phyloP scores from a whole-genome alignment of 1,140 invertebrate species.

The Teleogryllus occipitalis region DNA sequence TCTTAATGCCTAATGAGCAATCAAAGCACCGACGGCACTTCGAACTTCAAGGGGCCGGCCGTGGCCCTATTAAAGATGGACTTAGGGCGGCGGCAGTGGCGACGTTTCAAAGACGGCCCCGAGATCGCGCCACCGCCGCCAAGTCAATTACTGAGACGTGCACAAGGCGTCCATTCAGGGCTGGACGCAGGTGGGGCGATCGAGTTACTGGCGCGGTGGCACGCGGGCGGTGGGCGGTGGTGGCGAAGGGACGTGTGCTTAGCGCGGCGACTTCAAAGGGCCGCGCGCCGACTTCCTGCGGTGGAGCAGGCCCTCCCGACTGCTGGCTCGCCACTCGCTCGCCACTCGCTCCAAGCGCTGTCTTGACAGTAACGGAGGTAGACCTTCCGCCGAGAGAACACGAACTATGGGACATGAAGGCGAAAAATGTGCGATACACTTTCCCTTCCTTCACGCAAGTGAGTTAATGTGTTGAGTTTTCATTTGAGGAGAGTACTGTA shows the following conservation, averaged over 20 bases:
- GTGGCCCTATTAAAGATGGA: neutral
- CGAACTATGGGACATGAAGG: too few relatives aligned
- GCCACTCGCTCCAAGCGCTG: neutral
- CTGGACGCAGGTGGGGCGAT: slow-evolving; percentile 2
- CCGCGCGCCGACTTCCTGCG: neutral
- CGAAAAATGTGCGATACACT: too few relatives aligned
- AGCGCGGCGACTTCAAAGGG: neutral
- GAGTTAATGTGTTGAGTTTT: too few relatives aligned
- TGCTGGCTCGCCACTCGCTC: neutral
- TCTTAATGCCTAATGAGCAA: neutral
- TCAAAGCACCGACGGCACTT: neutral
- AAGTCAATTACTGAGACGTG: slow-evolving; percentile 1
- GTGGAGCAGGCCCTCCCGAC: too few relatives aligned
- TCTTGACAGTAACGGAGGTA: too few relatives aligned
- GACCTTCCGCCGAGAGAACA: too few relatives aligned
- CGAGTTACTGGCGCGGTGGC: neutral
- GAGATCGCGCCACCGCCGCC: neutral
- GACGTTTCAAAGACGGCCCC: neutral
- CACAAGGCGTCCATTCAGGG: neutral
- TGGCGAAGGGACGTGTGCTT: neutral
- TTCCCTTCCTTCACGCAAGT: too few relatives aligned
- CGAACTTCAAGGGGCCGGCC: neutral
- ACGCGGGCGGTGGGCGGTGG: neutral
- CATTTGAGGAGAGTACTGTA: too few relatives aligned
- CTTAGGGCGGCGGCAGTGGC: neutral